Evolutionary conservation across 1,140 invertebrate species (phyloP).

Genomic region (Zaprionus davidi): DNA sequence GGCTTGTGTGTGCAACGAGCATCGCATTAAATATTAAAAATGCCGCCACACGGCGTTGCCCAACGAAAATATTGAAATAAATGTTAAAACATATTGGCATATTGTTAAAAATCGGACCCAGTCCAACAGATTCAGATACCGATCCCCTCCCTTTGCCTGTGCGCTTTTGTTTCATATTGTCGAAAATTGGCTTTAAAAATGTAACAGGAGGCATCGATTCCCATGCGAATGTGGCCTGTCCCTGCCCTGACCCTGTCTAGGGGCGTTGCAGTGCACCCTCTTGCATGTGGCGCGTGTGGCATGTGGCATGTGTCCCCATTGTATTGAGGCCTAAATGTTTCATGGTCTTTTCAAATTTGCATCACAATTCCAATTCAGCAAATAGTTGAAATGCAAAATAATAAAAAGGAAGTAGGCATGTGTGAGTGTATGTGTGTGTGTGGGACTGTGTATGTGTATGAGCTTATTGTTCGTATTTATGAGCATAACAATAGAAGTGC

Average conservation of each 20-base stretch:
- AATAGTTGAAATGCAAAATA: slow-evolving; percentile 3
- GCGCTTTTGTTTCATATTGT: slow-evolving; percentile 58
- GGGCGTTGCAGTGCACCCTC: not conserved
- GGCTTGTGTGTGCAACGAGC: slow-evolving; percentile 46
- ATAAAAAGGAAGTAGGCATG: not conserved
- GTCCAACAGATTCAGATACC: not conserved
- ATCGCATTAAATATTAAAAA: slow-evolving; percentile 78
- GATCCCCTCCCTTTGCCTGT: not conserved
- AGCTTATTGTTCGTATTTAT: not conserved
- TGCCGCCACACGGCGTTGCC: slow-evolving; percentile 71
- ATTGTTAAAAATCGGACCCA: slow-evolving; percentile 67
- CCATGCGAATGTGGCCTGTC: slow-evolving; percentile 11
- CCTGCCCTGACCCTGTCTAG: not conserved
- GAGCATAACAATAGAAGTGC: not conserved
- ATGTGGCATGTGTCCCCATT: slow-evolving; percentile 22
- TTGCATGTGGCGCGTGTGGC: slow-evolving; percentile 1
- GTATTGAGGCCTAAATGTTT: slow-evolving; percentile 7
- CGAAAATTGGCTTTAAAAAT: slow-evolving; percentile 74
- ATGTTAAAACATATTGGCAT: slow-evolving; percentile 82
- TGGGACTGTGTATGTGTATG: not conserved
- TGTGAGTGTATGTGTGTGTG: not conserved
- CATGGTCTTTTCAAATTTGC: slow-evolving; percentile 7
- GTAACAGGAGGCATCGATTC: slow-evolving; percentile 33
- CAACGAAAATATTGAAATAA: slow-evolving; percentile 79
- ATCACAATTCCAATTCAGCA: slow-evolving; percentile 8